phyloP scores from a whole-genome alignment of 2,113 vertebrate species.

The Megaceryle torquata region DNA sequence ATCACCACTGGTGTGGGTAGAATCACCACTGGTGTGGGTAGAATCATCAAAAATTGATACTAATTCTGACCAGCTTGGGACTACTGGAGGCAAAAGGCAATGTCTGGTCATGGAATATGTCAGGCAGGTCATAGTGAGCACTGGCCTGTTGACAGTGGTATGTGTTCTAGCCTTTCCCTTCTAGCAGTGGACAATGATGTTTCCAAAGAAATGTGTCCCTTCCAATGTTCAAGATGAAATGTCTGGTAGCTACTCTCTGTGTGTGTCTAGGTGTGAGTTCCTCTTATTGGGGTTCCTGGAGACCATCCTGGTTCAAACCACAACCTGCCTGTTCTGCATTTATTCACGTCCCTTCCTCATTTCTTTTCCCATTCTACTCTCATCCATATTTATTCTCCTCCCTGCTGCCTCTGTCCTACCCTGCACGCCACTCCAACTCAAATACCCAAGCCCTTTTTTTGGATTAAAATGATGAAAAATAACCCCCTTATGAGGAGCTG shows the following conservation, averaged over 20 bases:
- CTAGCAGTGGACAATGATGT: neutral
- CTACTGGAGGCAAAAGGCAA: neutral
- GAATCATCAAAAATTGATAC: neutral
- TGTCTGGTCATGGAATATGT: neutral
- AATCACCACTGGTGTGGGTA: neutral
- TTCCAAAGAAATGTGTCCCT: neutral
- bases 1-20: neutral
- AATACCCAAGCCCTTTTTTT: neutral
- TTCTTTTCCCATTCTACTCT: neutral
- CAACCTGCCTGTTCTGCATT: neutral
- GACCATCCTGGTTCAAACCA: neutral
- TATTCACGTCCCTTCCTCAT: neutral
- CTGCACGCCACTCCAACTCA: neutral
- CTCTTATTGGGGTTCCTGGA: neutral
- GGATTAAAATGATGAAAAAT: constrained; percentile 53
- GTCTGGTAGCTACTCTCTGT: neutral
- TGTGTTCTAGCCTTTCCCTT: neutral
- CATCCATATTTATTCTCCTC: neutral
- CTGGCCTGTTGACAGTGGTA: no score
- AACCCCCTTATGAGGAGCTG: constrained; percentile 35
- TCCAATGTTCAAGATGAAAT: neutral
- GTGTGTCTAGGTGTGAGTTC: neutral
- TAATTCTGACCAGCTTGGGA: neutral
- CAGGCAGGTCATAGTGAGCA: neutral
- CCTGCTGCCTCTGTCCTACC: neutral